Evolutionary conservation across 1,140 invertebrate species (phyloP).

Genomic region (Papilio polytes): DNA sequence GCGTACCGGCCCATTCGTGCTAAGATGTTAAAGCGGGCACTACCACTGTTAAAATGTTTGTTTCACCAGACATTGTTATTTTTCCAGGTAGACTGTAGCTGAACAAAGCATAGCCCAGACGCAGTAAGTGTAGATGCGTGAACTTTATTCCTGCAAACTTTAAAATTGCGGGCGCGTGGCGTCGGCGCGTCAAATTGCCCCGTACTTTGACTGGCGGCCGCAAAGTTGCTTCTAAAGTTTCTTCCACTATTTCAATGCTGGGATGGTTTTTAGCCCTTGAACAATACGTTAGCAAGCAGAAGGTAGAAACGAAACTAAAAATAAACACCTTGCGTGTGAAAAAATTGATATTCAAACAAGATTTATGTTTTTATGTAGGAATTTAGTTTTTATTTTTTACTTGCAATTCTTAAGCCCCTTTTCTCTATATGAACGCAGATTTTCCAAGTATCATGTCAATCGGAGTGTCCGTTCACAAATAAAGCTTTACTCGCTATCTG

Average conservation of each 20-base stretch:
- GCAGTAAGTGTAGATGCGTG: conserved; percentile 33
- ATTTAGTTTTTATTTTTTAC: not conserved
- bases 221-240: conserved; percentile 33
- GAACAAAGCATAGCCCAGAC: conserved; percentile 1
- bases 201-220: conserved; percentile 26
- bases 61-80: not conserved
- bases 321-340: not conserved
- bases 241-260: conserved; percentile 21
- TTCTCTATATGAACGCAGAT: not conserved
- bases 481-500: conserved; percentile 19
- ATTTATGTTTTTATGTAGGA: not conserved
- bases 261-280: not conserved
- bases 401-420: not conserved
- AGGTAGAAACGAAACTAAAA: not conserved
- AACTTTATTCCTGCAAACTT: conserved; percentile 34
- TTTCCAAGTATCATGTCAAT: conserved; percentile 20
- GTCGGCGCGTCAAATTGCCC: conserved; percentile 37
- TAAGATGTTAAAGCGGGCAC: too few relatives aligned
- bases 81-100: conserved; percentile 28
- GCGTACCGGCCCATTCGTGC: too few relatives aligned
- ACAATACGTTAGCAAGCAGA: not conserved
- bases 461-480: conserved; percentile 17
- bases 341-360: not conserved
- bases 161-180: conserved; percentile 34
- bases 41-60: too few relatives aligned